These are phyloP conservation scores for Ochotona princeps DNA, from an alignment of 2,113 vertebrate species.

Conservation along the genomic window DNA sequence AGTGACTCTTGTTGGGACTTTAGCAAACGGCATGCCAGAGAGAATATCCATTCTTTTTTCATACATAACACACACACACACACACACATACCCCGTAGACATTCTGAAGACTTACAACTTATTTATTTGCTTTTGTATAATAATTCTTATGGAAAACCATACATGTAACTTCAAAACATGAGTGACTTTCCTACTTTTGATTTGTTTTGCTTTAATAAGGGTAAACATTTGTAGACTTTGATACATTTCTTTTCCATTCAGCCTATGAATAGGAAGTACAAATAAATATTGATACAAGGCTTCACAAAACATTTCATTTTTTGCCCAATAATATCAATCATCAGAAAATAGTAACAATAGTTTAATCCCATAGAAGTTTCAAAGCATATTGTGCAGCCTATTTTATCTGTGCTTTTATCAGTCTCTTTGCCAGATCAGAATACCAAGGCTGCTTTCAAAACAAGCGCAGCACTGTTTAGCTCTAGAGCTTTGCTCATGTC, in stretches of 20 bases:
- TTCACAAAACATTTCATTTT: slow-evolving; percentile 22
- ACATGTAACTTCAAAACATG: neutral
- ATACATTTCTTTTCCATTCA: neutral
- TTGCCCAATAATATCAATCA: neutral
- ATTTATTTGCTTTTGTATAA: neutral
- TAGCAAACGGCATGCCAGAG: neutral
- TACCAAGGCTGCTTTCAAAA: neutral
- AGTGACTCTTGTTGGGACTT: neutral
- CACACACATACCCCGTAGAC: neutral
- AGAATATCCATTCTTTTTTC: neutral
- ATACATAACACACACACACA: neutral
- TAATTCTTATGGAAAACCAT: neutral
- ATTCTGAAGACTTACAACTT: neutral
- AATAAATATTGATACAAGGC: neutral
- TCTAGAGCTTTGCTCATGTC: neutral
- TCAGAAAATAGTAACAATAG: neutral
- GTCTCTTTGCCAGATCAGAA: slow-evolving; percentile 18
- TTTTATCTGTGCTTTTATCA: neutral
- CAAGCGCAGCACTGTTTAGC: neutral
- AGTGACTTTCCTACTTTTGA: neutral
- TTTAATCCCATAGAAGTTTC: neutral
- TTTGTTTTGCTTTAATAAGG: neutral
- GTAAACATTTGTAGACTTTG: neutral
- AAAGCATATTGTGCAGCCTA: neutral
- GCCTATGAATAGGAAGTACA: neutral